A percentile compares a stretch with the other conserved stretches of the same genome.
Evolutionary conservation across 2,113 vertebrate genomes (phyloP).

Genomic region (Octodon degus): DNA sequence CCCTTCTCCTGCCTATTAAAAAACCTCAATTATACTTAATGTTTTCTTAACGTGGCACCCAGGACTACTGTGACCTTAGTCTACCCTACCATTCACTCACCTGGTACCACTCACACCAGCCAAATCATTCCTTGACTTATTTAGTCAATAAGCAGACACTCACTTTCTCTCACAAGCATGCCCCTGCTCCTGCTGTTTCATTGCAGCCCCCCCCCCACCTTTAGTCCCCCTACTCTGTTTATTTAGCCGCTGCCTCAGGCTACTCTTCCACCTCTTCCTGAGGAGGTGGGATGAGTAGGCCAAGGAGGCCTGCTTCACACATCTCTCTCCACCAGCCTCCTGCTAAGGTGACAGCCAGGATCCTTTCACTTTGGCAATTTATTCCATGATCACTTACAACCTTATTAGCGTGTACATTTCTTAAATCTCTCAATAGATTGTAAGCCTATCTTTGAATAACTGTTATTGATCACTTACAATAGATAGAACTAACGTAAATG

Average conservation of each 20-base stretch:
- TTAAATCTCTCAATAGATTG: background rate
- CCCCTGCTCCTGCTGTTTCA: background rate
- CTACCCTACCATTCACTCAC: no score
- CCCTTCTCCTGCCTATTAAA: no score
- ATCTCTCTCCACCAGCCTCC: background rate
- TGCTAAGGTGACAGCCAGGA: background rate
- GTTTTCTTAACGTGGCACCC: no score
- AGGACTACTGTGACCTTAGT: no score
- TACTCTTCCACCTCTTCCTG: background rate
- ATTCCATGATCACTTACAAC: background rate
- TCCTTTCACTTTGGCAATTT: background rate
- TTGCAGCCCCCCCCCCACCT: no score
- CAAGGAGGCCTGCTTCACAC: background rate
- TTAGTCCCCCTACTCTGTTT: background rate
- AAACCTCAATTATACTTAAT: no score
- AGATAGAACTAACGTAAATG: background rate
- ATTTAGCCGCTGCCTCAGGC: background rate
- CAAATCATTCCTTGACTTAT: background rate
- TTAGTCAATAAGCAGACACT: background rate
- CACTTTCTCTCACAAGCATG: background rate
- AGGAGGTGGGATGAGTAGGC: background rate
- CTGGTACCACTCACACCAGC: no score
- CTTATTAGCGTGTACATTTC: background rate
- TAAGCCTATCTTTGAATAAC: background rate
- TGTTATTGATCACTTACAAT: background rate